These are phyloP conservation scores for Andrena cerasifolii DNA, from an alignment of 1,140 invertebrate species.

Conservation along the genomic window DNA sequence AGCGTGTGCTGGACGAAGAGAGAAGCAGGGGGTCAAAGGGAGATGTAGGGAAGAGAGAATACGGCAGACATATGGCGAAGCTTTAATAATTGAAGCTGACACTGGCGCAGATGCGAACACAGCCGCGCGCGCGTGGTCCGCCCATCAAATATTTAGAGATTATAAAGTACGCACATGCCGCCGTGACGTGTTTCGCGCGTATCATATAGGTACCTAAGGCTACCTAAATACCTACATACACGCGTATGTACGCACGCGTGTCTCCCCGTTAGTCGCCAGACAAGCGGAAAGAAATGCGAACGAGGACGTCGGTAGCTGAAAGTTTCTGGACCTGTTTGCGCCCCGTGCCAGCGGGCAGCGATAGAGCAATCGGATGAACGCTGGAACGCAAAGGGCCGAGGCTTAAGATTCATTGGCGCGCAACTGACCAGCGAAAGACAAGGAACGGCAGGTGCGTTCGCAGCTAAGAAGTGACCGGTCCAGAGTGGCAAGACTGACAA, in stretches of 20 bases:
- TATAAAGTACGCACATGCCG: slow-evolving; percentile 62
- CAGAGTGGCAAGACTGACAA: slow-evolving; percentile 46
- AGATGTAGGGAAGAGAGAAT: slow-evolving; percentile 49
- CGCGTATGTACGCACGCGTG: not conserved
- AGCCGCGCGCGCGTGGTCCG: slow-evolving; percentile 51
- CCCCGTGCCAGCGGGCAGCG: too few species aligned
- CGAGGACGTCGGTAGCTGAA: too few species aligned
- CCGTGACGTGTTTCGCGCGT: slow-evolving; percentile 33
- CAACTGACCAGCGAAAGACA: slow-evolving; percentile 5
- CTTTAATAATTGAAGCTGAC: slow-evolving; percentile 75
- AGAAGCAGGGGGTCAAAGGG: not conserved
- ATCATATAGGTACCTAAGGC: too few species aligned
- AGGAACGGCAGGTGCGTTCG: slow-evolving; percentile 56
- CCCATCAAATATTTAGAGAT: slow-evolving; percentile 76
- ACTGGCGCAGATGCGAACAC: slow-evolving; percentile 69
- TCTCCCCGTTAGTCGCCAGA: not conserved
- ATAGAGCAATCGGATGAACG: slow-evolving; percentile 52
- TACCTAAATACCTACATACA: too few species aligned
- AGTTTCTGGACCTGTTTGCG: too few species aligned
- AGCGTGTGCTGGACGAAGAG: not conserved
- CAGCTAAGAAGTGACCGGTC: slow-evolving; percentile 21
- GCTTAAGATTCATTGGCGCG: slow-evolving; percentile 69
- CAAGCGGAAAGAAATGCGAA: not conserved
- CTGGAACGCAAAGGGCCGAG: slow-evolving; percentile 48
- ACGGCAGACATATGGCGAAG: slow-evolving; percentile 73